Evolutionary conservation across 2,113 vertebrate genomes (phyloP).

Genomic region (Calypte anna): DNA sequence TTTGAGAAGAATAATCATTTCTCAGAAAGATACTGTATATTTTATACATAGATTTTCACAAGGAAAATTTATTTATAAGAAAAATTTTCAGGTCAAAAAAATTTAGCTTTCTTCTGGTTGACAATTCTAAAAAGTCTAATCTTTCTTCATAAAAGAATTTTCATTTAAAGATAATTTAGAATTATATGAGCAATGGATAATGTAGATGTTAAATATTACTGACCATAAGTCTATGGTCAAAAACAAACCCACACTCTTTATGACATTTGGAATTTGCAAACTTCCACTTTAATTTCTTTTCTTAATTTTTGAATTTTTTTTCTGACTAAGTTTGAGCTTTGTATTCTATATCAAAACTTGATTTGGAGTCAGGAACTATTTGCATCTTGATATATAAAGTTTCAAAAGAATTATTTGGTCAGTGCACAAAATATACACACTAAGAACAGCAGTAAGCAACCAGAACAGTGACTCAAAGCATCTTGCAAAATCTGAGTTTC

Average conservation of each 20-base stretch:
- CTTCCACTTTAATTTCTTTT: not conserved
- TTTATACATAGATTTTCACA: not conserved
- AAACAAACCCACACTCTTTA: not conserved
- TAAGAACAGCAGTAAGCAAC: not conserved
- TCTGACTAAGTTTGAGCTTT: not conserved
- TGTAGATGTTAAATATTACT: not conserved
- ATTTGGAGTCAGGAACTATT: not conserved
- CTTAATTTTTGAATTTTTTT: not conserved
- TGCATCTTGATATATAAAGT: not conserved
- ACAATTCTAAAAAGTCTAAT: rapidly evolving
- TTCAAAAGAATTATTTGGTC: not conserved
- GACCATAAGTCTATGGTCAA: not conserved
- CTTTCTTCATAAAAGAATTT: not conserved
- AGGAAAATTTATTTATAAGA: not conserved
- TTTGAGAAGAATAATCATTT: not conserved
- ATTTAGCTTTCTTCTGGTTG: not conserved
- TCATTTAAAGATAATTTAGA: not conserved
- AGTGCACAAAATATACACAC: not conserved
- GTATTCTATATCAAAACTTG: not conserved
- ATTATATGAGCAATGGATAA: not conserved
- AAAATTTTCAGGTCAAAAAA: not conserved
- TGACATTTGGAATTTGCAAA: not conserved
- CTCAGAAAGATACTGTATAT: not conserved
- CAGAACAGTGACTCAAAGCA: not conserved
- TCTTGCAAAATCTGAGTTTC: not conserved